These are phyloP conservation scores for Picathartes gymnocephalus DNA, from an alignment of 2,113 vertebrate genomes.

Conservation along the genomic window DNA sequence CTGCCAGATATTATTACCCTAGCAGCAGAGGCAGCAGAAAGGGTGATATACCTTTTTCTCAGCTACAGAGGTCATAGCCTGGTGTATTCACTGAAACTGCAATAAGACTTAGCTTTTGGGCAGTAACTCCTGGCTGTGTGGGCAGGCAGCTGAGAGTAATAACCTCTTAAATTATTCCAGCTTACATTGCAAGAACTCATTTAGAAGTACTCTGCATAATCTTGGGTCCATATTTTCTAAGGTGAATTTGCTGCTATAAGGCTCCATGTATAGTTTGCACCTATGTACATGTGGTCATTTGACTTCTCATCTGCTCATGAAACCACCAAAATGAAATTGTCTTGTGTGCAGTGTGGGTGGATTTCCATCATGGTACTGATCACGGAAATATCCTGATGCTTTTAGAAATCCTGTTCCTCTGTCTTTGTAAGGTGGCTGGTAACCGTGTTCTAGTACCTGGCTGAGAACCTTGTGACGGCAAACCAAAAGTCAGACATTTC, in stretches of 20 bases:
- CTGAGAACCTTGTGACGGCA: background rate
- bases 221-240: background rate
- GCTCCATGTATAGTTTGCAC: background rate
- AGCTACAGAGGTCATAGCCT: background rate
- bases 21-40: slow-evolving; percentile 5
- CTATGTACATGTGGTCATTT: background rate
- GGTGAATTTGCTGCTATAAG: background rate
- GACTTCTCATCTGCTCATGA: background rate
- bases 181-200: background rate
- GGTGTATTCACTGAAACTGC: background rate
- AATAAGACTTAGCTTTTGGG: background rate
- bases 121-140: slow-evolving; percentile 5
- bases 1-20: background rate
- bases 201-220: background rate
- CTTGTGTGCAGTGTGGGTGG: background rate
- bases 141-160: slow-evolving; percentile 22
- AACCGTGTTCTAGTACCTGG: background rate
- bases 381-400: background rate
- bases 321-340: background rate
- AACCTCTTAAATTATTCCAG: slow-evolving; percentile 22
- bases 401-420: background rate
- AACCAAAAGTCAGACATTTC: background rate
- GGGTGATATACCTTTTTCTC: background rate
- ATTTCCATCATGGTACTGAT: background rate
- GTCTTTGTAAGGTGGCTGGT: background rate